Percentiles rank a stretch among this genome's conserved stretches.
Evolutionary conservation across 1,140 invertebrate species (phyloP).

Genomic region (Aphis gossypii): DNA sequence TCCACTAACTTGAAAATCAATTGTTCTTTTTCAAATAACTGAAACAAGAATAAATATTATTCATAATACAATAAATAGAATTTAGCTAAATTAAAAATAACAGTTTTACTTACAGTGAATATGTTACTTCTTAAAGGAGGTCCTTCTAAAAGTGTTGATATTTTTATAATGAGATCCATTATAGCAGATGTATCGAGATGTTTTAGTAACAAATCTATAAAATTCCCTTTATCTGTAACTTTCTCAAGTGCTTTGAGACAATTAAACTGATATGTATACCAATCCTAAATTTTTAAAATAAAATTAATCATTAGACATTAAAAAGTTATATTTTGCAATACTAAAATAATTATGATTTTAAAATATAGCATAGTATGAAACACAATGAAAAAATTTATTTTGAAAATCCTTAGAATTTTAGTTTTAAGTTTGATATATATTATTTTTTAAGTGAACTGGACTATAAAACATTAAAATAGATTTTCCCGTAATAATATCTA

Average conservation of each 20-base stretch:
- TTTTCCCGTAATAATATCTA: not conserved
- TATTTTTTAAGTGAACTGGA: too few relatives aligned
- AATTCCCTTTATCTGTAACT: conserved; percentile 84
- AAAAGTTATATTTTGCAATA: not conserved
- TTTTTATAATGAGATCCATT: conserved; percentile 90
- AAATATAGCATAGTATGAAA: not conserved
- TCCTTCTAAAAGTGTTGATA: conserved; percentile 85
- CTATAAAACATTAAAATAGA: too few relatives aligned
- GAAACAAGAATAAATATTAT: conserved; percentile 65
- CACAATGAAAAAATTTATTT: not conserved
- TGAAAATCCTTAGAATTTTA: not conserved
- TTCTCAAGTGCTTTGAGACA: conserved; percentile 90
- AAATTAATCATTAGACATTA: not conserved
- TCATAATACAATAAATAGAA: not conserved
- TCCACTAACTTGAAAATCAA: conserved; percentile 83
- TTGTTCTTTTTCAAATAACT: conserved; percentile 91
- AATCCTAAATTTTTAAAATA: conserved; percentile 72
- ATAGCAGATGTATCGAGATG: conserved; percentile 94
- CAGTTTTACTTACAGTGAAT: conserved; percentile 73
- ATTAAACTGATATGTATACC: conserved; percentile 89
- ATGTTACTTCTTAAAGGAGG: conserved; percentile 80
- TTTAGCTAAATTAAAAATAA: not conserved
- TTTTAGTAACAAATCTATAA: conserved; percentile 83
- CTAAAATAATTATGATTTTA: not conserved
- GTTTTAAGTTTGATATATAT: not conserved